Base-by-base conservation (phyloP, 2,113 vertebrate genomes). In the Cyprinodon variegatus region DNA sequence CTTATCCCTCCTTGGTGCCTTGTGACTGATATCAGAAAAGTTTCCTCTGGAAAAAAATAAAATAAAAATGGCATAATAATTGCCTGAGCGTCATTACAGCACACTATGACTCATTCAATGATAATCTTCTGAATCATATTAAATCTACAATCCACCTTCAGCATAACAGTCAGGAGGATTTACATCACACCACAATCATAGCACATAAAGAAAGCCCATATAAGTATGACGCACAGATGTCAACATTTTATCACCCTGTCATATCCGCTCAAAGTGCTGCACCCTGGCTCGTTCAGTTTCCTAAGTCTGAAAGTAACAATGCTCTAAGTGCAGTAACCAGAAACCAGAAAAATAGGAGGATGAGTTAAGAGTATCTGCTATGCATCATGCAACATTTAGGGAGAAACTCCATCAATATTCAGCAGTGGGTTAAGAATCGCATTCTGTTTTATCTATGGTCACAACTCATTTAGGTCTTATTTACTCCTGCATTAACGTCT, bases 251-350 rank as follows among this genome's bases (percentile, higher is more conserved):
- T 70, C 59, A 75, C 65, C 39, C 70, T 4, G 8, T 78, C 85
- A 76, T 72, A 76, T 29, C 69, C 48, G 70, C 80, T 80, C 39
- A 68, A 62, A 78, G 76, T 78, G 74, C 65, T 74, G 60, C 72
- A 43, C 70, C 65, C n/a, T 22, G 53, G 74, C 50, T 76, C 72
- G 80, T 72, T 48, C 20, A 1, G 12, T 60, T 86, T 65, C 77
- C 65, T 17, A 70, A 83, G 85, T 79, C 68, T 78, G 77, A 82
- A 86, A 86, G 75, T 83, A 76, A 38, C 36, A 80, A 70, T 62
- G 70, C 57, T 62, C 60, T 22, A 64, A 72, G 43, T 20, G 82
- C 12, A 80, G 71, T 5, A 76, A 79, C 75, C 75, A 59, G 70
- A 76, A 76, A 74, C 78, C 80, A 6, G 6, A 41, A 15, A 77